A percentile compares a stretch with the other conserved stretches of the same genome.
phyloP scores from a whole-genome alignment of 2,797 vertebrate genomes.

The Acipenser ruthenus region DNA sequence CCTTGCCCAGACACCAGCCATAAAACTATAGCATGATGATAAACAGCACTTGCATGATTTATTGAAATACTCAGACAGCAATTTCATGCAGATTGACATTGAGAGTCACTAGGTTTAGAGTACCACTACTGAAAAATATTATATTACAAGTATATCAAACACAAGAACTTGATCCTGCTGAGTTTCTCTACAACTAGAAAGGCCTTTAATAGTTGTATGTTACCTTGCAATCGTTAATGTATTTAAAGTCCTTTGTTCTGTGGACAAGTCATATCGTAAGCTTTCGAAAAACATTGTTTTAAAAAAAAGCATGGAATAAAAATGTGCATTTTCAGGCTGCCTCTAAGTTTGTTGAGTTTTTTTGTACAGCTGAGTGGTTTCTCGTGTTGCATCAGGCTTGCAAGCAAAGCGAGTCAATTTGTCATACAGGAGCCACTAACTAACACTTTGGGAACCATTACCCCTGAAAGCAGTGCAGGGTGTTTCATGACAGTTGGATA shows the following conservation, averaged over 20 bases:
- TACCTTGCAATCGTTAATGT: conserved; percentile 49
- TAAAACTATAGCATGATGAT: conserved; percentile 54
- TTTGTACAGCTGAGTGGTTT: too few species aligned
- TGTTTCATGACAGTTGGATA: too few species aligned
- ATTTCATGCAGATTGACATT: conserved; percentile 73
- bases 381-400: too few species aligned
- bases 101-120: conserved; percentile 47
- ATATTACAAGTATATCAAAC: conserved; percentile 70
- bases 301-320: too few species aligned
- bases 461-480: too few species aligned
- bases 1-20: conserved; percentile 34
- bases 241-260: conserved; percentile 26
- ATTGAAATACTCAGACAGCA: conserved; percentile 62
- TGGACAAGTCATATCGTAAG: neutral
- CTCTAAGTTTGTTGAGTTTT: too few species aligned
- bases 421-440: too few species aligned
- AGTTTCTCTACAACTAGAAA: conserved; percentile 54
- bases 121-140: conserved; percentile 66
- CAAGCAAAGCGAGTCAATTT: too few species aligned
- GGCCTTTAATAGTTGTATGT: conserved; percentile 62
- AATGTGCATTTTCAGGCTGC: too few species aligned
- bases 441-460: too few species aligned
- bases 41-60: conserved; percentile 63
- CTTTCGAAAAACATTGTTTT: too few species aligned
- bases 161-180: conserved; percentile 59